Percentiles rank a stretch among this genome's conserved stretches.
Conservation (phyloP, 2,113 vertebrate species). For the Noctilio leporinus region DNA sequence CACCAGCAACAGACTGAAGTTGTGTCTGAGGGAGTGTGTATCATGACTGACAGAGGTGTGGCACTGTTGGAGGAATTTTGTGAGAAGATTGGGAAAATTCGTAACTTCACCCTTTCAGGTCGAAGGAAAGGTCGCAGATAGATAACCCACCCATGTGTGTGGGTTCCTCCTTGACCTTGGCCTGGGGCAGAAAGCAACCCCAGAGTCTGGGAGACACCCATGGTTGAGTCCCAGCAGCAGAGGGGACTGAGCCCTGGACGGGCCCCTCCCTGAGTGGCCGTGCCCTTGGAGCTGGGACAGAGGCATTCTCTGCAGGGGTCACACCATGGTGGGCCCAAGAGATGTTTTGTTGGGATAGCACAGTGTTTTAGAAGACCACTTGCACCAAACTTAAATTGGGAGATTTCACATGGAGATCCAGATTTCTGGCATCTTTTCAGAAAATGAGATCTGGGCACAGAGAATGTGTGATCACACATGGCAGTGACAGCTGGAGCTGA, state of each 20-base stretch:
- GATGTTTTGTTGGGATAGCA: not conserved
- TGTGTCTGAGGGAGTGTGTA: not conserved
- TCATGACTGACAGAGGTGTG: not conserved
- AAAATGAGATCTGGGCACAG: not conserved
- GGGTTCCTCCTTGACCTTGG: not conserved
- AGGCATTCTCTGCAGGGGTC: not conserved
- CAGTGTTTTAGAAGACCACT: not conserved
- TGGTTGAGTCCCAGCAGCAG: not conserved
- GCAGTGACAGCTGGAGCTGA: not conserved
- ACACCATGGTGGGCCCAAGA: not conserved
- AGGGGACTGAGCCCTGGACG: not conserved
- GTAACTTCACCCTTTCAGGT: not conserved
- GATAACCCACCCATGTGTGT: not conserved
- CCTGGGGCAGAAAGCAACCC: not conserved
- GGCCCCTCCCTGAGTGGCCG: not conserved
- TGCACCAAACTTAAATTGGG: not conserved
- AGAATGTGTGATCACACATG: not conserved
- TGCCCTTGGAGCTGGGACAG: not conserved
- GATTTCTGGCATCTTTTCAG: conserved; percentile 17
- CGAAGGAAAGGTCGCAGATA: not conserved
- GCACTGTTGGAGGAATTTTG: not conserved
- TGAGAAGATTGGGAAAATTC: not conserved
- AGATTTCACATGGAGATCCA: not conserved
- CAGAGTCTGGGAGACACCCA: too few relatives aligned
- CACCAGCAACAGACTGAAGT: not conserved